phyloP scores from a whole-genome alignment of 1,140 invertebrate species.

The Propsilocerus akamusi region DNA sequence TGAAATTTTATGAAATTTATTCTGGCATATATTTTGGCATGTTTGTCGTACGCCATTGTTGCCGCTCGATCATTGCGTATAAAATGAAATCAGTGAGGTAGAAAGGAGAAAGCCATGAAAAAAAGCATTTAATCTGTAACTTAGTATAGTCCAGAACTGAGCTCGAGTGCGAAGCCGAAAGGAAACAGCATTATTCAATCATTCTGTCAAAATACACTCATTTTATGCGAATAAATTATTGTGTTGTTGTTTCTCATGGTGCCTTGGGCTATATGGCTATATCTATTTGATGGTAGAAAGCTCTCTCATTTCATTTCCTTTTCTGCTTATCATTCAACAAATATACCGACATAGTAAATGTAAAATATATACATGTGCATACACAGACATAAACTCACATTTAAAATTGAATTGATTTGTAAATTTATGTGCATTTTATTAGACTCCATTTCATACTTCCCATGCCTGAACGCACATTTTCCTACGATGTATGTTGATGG shows the following conservation, averaged over 20 bases:
- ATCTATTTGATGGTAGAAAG: not conserved
- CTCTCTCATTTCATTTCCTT: not conserved
- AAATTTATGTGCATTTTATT: not conserved
- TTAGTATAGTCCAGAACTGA: not conserved
- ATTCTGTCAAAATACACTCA: conserved; percentile 2
- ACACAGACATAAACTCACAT: not conserved
- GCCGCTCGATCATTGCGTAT: not conserved
- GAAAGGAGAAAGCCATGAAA: not conserved
- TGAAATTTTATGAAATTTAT: not conserved
- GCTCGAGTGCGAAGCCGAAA: not conserved
- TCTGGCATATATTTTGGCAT: not conserved
- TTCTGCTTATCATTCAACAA: not conserved
- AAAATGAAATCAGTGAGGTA: not conserved
- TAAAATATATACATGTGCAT: too few species aligned
- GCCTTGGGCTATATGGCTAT: not conserved
- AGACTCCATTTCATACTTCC: too few species aligned
- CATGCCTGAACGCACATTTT: too few species aligned
- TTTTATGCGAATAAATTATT: conserved; percentile 3
- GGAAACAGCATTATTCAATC: not conserved
- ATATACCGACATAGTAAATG: not conserved
- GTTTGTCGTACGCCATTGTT: not conserved
- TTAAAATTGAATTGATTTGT: not conserved
- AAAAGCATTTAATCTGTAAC: not conserved
- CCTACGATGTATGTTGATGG: too few species aligned
- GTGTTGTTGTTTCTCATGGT: not conserved